Base-by-base conservation (phyloP, 2,797 vertebrate species). In the Hafferia zeledoni region DNA sequence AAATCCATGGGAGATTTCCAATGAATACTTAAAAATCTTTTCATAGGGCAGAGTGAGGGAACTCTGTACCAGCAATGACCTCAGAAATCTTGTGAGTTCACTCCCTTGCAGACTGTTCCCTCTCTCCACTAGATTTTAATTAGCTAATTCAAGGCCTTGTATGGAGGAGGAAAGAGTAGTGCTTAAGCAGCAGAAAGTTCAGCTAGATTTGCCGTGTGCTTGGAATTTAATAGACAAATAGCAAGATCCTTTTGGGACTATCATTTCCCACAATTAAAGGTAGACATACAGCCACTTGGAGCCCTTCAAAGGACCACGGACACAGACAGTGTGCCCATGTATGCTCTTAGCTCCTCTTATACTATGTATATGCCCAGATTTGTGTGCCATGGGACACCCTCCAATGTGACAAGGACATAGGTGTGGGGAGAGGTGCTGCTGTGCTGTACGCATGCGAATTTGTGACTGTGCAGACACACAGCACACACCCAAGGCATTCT, bases 1-100 rank as follows among this genome's bases (percentile, higher is more conserved):
- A 97, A 97, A 97, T 97, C 96, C 97, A 95, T 96, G 97, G 98
- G 96, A 97, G 95, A 97, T 97, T 98, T 98, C 96, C 96, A 95
- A 97, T 97, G 96, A 98, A 98, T 97, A 91, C 97, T 95, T 92
- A 92, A 85, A 94, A 96, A 94, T 95, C 94, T 96, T 96, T 97
- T 97, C 95, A 97, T 65, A 90, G 90, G 95, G 95, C 90, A 87
- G 78, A 97, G 96, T 28, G 72, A 94, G 89, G 94, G 95, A 96
- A 91, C 74, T 88, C 84, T 88, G 87, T 84, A 96, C 89, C 68
- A 97, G 95, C 79, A 87, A 76, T 96, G 95, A 95, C 94, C 93
- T 97, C 91, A 87, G 94, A 93, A 95, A 95, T 75, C 84, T 91
- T 94, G 76, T 94, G 89, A 87, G 93, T 91, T 94, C 93, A 90